phyloP scores from a whole-genome alignment of 1,140 invertebrate species.

The Mizuhopecten yessoensis region DNA sequence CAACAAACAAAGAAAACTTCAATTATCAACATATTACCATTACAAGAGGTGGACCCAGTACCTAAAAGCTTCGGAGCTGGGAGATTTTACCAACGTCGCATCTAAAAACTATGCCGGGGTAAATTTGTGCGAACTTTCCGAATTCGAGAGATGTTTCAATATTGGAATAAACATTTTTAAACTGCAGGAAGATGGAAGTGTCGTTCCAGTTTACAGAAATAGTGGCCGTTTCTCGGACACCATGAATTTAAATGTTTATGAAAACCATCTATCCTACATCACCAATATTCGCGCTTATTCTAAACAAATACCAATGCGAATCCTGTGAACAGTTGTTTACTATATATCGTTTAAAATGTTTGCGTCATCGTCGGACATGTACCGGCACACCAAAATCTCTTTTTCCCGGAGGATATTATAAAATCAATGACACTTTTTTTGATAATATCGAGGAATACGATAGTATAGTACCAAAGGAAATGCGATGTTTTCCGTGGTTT shows the following conservation, averaged over 20 bases:
- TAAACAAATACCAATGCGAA: constrained; percentile 47
- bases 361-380: constrained; percentile 43
- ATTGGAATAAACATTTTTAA: constrained; percentile 41
- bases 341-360: background rate
- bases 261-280: constrained; percentile 48
- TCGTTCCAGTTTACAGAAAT: background rate
- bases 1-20: constrained; percentile 24
- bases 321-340: constrained; percentile 44
- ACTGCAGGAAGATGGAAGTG: constrained; percentile 9
- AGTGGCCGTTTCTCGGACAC: background rate
- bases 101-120: background rate
- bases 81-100: background rate
- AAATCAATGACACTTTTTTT: constrained; percentile 36
- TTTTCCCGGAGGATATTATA: constrained; percentile 50
- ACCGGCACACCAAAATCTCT: constrained; percentile 21
- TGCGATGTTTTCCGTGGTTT: constrained; percentile 49
- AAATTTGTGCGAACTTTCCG: background rate
- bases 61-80: background rate
- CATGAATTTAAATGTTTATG: constrained; percentile 53
- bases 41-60: constrained; percentile 43
- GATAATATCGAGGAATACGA: constrained; percentile 42
- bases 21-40: background rate
- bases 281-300: constrained; percentile 22
- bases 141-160: constrained; percentile 23
- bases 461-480: background rate